Percentiles rank a stretch among this genome's conserved stretches.
These are phyloP conservation scores for Entelurus aequoreus DNA, from an alignment of 2,113 vertebrate genomes.

Conservation along the genomic window DNA sequence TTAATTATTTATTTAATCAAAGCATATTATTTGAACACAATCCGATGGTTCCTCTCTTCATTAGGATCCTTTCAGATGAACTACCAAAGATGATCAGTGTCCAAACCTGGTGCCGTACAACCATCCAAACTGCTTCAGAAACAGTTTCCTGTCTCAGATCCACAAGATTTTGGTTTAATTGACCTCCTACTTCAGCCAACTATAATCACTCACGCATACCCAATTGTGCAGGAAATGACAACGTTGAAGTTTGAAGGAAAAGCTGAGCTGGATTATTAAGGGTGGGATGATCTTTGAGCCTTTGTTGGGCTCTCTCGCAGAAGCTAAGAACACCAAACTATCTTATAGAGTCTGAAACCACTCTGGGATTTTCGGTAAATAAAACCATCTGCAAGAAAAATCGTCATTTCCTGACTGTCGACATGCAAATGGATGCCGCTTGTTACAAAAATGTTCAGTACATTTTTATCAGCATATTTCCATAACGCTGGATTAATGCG, in stretches of 20 bases:
- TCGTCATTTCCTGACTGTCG: constrained; percentile 53
- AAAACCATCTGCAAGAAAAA: constrained; percentile 50
- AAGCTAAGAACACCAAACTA: constrained; percentile 33
- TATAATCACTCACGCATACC: constrained; percentile 47
- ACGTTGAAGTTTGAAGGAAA: constrained; percentile 48
- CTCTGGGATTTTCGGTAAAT: constrained; percentile 46
- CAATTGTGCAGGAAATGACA: constrained; percentile 47
- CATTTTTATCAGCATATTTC: constrained; percentile 57
- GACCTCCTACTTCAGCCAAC: constrained; percentile 33
- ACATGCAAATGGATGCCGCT: constrained; percentile 50
- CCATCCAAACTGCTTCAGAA: constrained; percentile 26
- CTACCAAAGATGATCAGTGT: constrained; percentile 29
- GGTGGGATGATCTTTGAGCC: constrained; percentile 48
- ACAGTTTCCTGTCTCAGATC: constrained; percentile 29
- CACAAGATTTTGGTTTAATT: constrained; percentile 51
- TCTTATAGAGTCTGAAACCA: constrained; percentile 41
- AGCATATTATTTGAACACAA: constrained; percentile 24
- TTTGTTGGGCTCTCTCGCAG: constrained; percentile 38
- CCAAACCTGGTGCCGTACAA: constrained; percentile 32
- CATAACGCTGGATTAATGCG: constrained; percentile 62
- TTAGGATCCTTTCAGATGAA: constrained; percentile 12
- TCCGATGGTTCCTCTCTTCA: constrained; percentile 22
- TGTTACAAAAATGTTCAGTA: constrained; percentile 48
- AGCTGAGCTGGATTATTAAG: constrained; percentile 51
- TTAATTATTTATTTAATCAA: constrained; percentile 24